Evolutionary conservation across 2,888 invertebrate genomes (phyloP).

Genomic region (Buathra laborator): DNA sequence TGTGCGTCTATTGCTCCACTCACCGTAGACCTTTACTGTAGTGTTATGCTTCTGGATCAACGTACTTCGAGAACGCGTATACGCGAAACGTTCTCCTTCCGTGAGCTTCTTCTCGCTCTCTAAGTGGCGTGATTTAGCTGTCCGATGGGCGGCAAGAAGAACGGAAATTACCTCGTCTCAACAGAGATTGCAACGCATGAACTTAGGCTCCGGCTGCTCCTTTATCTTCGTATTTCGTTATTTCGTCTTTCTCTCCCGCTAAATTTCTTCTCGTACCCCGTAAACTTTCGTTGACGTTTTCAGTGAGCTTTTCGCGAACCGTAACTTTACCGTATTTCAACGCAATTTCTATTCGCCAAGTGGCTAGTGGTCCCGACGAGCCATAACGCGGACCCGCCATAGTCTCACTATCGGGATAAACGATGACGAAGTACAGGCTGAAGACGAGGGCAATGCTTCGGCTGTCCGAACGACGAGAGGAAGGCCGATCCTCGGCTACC

Average conservation of each 20-base stretch:
- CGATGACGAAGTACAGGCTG: slow-evolving; percentile 41
- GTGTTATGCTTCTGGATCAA: slow-evolving; percentile 16
- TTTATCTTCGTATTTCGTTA: neutral
- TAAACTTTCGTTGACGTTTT: slow-evolving; percentile 49
- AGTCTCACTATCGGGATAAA: slow-evolving; percentile 63
- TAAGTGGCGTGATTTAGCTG: slow-evolving; percentile 83
- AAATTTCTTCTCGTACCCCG: neutral
- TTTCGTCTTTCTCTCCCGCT: neutral
- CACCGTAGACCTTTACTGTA: neutral
- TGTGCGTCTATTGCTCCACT: neutral
- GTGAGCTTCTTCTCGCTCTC: slow-evolving; percentile 54
- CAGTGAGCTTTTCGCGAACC: slow-evolving; percentile 44
- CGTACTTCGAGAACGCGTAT: neutral
- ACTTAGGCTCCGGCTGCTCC: neutral
- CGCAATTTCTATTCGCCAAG: slow-evolving; percentile 76
- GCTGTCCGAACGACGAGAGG: slow-evolving; percentile 23
- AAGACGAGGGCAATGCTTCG: neutral
- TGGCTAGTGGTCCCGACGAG: neutral
- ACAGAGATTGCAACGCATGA: slow-evolving; percentile 64
- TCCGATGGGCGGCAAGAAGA: slow-evolving; percentile 78
- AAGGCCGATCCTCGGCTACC: slow-evolving; percentile 62
- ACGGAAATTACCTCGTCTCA: slow-evolving; percentile 76
- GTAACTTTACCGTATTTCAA: neutral
- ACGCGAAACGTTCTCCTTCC: slow-evolving; percentile 25
- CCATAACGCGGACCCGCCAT: slow-evolving; percentile 73